A percentile compares a stretch with the other conserved stretches of the same genome.
These are phyloP conservation scores for Etheostoma spectabile DNA, from an alignment of 2,113 vertebrate genomes.

Conservation along the genomic window DNA sequence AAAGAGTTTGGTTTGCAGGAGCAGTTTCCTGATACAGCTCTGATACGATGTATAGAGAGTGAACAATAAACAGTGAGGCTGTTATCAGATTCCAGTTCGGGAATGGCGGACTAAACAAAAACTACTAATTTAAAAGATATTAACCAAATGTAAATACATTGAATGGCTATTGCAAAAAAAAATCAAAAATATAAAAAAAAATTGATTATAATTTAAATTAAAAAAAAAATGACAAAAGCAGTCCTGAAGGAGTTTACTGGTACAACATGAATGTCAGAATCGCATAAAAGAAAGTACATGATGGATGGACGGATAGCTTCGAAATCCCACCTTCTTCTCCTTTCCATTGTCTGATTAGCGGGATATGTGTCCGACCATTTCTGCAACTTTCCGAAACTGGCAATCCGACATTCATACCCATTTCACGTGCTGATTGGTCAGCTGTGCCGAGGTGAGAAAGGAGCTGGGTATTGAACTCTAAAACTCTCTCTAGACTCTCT, in stretches of 20 bases:
- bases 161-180: neutral
- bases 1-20: too few relatives aligned
- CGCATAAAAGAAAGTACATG: too few relatives aligned
- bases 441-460: neutral
- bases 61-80: neutral
- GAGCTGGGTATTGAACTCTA: neutral
- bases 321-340: too few relatives aligned
- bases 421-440: neutral
- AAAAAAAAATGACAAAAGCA: neutral
- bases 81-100: neutral
- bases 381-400: neutral
- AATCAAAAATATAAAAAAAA: too few relatives aligned
- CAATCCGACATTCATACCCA: neutral
- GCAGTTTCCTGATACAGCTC: neutral
- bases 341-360: neutral
- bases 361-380: neutral
- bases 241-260: too few relatives aligned
- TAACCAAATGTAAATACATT: neutral
- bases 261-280: too few relatives aligned
- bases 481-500: neutral
- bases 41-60: neutral
- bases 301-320: too few relatives aligned
- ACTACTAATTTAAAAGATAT: neutral
- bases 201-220: neutral
- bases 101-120: neutral